Evolutionary conservation across 1,140 invertebrate species (phyloP).

Genomic region (Listronotus oregonensis): DNA sequence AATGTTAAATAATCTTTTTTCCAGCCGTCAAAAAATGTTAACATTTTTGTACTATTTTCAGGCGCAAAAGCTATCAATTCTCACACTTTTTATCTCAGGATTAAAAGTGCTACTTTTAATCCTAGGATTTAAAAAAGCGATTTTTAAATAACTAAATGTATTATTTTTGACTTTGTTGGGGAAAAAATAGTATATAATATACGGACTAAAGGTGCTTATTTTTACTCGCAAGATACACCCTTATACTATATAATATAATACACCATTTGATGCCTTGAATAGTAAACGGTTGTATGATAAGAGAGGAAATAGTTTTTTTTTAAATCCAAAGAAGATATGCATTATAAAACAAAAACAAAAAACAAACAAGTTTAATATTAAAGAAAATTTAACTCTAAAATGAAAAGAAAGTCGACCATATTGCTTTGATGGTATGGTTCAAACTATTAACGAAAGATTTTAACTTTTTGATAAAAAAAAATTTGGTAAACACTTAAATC

Average conservation of each 20-base stretch:
- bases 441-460: conserved; percentile 36
- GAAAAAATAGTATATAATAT: too few relatives aligned
- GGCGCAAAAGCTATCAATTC: too few relatives aligned
- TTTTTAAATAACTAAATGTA: too few relatives aligned
- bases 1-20: conserved; percentile 32
- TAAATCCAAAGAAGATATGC: neutral
- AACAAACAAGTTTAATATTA: neutral
- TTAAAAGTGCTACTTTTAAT: too few relatives aligned
- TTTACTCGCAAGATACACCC: too few relatives aligned
- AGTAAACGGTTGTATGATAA: conserved; percentile 6
- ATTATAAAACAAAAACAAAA: neutral
- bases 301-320: conserved; percentile 8
- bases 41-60: too few relatives aligned
- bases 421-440: conserved; percentile 33
- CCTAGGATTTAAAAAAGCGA: too few relatives aligned
- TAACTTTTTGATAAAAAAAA: conserved; percentile 20
- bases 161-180: too few relatives aligned
- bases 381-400: conserved; percentile 4
- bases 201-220: too few relatives aligned
- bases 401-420: conserved; percentile 1
- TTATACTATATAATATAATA: too few relatives aligned
- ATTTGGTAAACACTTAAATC: neutral
- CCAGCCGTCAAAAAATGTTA: too few relatives aligned
- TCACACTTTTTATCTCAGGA: too few relatives aligned
- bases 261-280: conserved; percentile 16